Conservation (phyloP, 2,888 invertebrate genomes). For the Catocala sponsa region DNA sequence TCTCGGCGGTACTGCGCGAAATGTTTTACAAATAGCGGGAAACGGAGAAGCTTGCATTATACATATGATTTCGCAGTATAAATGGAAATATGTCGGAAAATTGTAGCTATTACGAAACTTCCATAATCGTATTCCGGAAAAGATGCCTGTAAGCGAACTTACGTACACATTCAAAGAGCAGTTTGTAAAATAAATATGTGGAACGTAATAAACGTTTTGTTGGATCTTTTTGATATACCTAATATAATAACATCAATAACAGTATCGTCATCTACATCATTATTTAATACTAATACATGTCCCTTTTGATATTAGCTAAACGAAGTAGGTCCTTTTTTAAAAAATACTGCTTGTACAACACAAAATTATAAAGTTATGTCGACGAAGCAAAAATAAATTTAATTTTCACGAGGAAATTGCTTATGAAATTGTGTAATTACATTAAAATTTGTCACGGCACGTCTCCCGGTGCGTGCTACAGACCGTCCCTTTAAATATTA, state of each 20-base stretch:
- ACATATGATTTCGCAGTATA: constrained; percentile 26
- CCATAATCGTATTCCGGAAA: constrained; percentile 28
- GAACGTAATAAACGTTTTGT: not conserved
- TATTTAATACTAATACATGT: no score
- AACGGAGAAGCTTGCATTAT: constrained; percentile 12
- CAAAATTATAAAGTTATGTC: constrained; percentile 38
- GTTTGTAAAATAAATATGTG: constrained; percentile 9
- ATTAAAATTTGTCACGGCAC: constrained; percentile 51
- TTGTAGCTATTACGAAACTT: constrained; percentile 23
- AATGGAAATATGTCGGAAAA: constrained; percentile 31
- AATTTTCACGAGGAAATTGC: constrained; percentile 48
- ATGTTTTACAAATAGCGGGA: constrained; percentile 15
- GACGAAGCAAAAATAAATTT: constrained; percentile 50
- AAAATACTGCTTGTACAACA: constrained; percentile 15
- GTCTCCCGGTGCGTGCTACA: constrained; percentile 35
- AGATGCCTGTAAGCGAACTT: constrained; percentile 29
- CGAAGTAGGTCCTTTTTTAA: not conserved
- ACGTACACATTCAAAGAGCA: constrained; percentile 17
- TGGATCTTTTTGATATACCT: no score
- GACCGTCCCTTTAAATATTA: constrained; percentile 42
- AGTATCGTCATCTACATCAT: no score
- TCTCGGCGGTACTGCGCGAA: not conserved
- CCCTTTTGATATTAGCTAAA: not conserved
- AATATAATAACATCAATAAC: no score
- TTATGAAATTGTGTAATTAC: constrained; percentile 52